Evolutionary conservation across 2,888 invertebrate genomes (phyloP).

Genomic region (Melolontha melolontha): DNA sequence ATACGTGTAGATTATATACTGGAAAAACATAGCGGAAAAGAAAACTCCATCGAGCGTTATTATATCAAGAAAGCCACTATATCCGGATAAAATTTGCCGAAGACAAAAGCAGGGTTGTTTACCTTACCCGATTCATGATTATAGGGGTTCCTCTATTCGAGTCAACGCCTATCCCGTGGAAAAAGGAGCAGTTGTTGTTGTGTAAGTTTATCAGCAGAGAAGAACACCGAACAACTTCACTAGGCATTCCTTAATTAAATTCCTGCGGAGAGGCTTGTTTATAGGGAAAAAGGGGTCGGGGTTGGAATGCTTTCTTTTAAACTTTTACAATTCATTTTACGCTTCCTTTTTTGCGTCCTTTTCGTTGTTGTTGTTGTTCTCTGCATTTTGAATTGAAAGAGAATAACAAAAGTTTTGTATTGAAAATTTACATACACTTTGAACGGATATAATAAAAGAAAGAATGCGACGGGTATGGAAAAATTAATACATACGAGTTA

Average conservation of each 20-base stretch:
- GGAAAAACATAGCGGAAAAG: too few species aligned
- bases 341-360: neutral
- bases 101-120: slow-evolving; percentile 25
- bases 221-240: slow-evolving; percentile 35
- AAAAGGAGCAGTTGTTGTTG: slow-evolving; percentile 31
- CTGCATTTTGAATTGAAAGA: neutral
- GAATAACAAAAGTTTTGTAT: slow-evolving; percentile 3
- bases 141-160: slow-evolving; percentile 22
- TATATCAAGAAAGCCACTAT: slow-evolving; percentile 2
- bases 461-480: slow-evolving; percentile 8
- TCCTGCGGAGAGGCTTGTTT: slow-evolving; percentile 40
- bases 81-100: slow-evolving; percentile 14
- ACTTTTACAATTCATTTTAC: slow-evolving; percentile 1
- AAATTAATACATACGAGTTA: neutral
- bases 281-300: slow-evolving; percentile 8
- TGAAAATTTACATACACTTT: neutral
- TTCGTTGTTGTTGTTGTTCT: neutral
- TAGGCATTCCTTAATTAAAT: slow-evolving; percentile 44
- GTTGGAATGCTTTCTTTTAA: slow-evolving; percentile 5
- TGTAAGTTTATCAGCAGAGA: slow-evolving; percentile 30
- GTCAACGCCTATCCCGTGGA: slow-evolving; percentile 19
- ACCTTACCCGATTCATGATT: slow-evolving; percentile 24
- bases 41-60: too few species aligned
- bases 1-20: too few species aligned
- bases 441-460: neutral